phyloP scores from a whole-genome alignment of 2,888 invertebrate genomes.

The Axea sp. region DNA sequence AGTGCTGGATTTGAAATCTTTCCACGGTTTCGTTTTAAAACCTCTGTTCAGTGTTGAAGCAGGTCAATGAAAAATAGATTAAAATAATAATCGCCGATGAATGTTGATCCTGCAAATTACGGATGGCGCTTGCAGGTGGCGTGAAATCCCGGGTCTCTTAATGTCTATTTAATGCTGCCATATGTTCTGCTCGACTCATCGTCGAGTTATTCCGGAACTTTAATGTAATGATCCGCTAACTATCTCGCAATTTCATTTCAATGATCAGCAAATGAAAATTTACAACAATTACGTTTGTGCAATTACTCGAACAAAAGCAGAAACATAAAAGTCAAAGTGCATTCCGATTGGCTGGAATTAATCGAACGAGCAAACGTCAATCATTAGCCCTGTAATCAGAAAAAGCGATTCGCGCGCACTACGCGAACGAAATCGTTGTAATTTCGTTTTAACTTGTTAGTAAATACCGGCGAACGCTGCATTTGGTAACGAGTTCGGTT shows the following conservation, averaged over 20 bases:
- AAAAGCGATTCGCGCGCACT: too few relatives aligned
- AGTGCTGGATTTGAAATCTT: not conserved
- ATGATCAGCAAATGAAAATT: conserved; percentile 2
- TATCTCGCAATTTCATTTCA: conserved; percentile 19
- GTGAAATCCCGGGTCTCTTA: conserved; percentile 18
- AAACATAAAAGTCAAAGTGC: not conserved
- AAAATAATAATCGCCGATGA: conserved; percentile 24
- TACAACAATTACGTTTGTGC: conserved; percentile 1
- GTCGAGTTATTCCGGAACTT: conserved; percentile 32
- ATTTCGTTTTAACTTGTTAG: too few relatives aligned
- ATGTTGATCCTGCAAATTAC: conserved; percentile 37
- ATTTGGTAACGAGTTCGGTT: too few relatives aligned
- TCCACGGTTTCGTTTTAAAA: not conserved
- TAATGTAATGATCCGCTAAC: conserved; percentile 46
- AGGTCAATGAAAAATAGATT: conserved; percentile 28
- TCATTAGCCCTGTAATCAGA: too few relatives aligned
- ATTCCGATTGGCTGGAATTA: too few relatives aligned
- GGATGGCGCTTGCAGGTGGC: conserved; percentile 25
- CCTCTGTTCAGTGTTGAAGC: not conserved
- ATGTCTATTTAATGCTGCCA: conserved; percentile 44
- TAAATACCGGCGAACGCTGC: too few relatives aligned
- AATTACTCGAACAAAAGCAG: conserved; percentile 7
- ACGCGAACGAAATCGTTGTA: too few relatives aligned
- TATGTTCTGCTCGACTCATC: conserved; percentile 37
- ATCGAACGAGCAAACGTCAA: too few relatives aligned